Conservation (phyloP, 2,113 vertebrate genomes). For the Hemiprocne comata region DNA sequence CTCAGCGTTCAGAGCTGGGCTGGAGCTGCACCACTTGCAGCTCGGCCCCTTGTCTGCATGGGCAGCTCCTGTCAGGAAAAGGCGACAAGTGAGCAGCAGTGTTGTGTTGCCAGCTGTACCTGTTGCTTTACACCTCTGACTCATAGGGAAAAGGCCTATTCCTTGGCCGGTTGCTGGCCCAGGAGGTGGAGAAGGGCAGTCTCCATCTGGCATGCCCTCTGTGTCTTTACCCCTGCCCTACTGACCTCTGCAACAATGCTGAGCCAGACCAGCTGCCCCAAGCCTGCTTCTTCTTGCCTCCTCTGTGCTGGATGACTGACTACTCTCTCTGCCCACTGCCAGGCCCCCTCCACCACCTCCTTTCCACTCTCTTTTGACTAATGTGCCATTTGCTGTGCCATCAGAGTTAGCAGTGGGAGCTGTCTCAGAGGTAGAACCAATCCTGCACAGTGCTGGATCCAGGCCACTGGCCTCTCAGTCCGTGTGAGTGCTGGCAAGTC, state of each 20-base stretch:
- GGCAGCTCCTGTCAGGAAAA: not conserved
- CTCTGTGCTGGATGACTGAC: rapidly evolving
- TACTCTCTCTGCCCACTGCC: not conserved
- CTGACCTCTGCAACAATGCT: not conserved
- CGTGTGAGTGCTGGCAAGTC: not conserved
- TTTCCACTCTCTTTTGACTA: not conserved
- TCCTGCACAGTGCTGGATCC: not conserved
- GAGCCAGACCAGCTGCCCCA: not conserved
- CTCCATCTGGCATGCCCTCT: not conserved
- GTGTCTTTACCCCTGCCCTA: not conserved
- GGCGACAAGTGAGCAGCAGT: not conserved
- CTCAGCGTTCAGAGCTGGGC: rapidly evolving
- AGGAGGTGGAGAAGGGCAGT: not conserved
- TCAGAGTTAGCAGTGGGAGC: not conserved
- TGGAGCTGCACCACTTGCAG: not conserved
- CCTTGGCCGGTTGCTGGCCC: not conserved
- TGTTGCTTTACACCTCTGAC: not conserved
- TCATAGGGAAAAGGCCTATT: not conserved
- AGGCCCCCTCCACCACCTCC: not conserved
- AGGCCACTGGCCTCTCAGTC: not conserved
- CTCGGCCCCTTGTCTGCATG: not conserved
- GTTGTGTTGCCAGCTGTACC: not conserved
- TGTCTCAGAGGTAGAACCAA: rapidly evolving
- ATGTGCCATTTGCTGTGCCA: not conserved
- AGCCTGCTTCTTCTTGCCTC: not conserved